Base-by-base conservation (phyloP, 2,797 vertebrate genomes). In the Sarcophilus harrisii region DNA sequence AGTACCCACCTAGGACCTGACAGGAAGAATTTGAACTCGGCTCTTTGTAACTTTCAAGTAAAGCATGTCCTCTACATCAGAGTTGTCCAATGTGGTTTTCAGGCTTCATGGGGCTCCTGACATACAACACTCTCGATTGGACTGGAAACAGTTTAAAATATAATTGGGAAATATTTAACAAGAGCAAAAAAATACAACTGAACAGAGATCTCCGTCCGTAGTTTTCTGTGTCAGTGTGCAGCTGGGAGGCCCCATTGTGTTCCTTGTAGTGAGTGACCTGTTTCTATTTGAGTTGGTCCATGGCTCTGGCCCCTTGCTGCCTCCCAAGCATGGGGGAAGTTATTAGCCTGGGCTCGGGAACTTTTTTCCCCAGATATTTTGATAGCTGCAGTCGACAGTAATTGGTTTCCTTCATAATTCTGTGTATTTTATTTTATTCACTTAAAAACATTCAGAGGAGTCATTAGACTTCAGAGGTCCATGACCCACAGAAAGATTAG, bases 401-500 rank as follows among this genome's bases (percentile, higher is more conserved):
- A 45, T 81, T 81, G 73, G 73, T 28, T 87, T 49, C 73, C 38
- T 87, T 87, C 21, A 4, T 27, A 87, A 87, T 87, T 87, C 73
- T 27, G 38, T 87, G 73, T 87, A 49, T 87, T 87, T 87, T 87
- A 87, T 87, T 87, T 87, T 87, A 87, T 87, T 87, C 73, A 87
- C 45, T 87, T 49, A 87, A 49, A 49, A 87, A 87, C 38, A 87
- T 87, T 87, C 73, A 87, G 18, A 45, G 73, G 73, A 87, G 38
- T 45, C 73, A 73, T 38, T 49, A 49, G 73, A 24, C 73, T 87
- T 87, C 38, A 87, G 73, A 87, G 73, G 38, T 49, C 73, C 38
- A 27, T 27, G 73, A 87, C 38, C 73, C 38, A 49, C 73, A 45
- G 45, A 87, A 87, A 87, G 38, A 24, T 81, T 81, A 24, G 73